A percentile compares a stretch with the other conserved stretches of the same genome.
These are phyloP conservation scores for Microctenopoma lineatum DNA, from an alignment of 2,797 vertebrate species.

Conservation along the genomic window DNA sequence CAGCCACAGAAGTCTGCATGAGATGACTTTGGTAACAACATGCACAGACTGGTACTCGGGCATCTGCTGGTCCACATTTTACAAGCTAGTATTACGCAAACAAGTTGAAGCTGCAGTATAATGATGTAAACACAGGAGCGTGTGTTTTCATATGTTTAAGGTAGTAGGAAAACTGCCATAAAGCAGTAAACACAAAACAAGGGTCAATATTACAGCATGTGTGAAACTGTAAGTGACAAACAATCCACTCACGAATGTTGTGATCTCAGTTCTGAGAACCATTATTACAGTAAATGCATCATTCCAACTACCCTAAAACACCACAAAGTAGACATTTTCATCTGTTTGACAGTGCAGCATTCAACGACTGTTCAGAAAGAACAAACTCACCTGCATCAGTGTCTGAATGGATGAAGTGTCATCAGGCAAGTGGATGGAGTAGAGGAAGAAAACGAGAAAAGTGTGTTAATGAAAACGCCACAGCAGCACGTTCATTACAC, in stretches of 20 bases:
- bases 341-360: background rate
- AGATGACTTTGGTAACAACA: background rate
- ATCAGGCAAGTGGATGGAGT: background rate
- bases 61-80: constrained; percentile 19
- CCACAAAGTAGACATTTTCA: background rate
- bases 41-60: background rate
- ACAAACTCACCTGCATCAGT: constrained; percentile 91
- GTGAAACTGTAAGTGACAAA: background rate
- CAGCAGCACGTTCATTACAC: background rate
- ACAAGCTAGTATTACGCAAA: background rate
- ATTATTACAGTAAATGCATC: no score
- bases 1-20: constrained; percentile 13
- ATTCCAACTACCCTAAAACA: background rate
- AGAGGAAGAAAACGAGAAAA: constrained; percentile 25
- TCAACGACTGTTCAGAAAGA: background rate
- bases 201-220: background rate
- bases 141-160: no score
- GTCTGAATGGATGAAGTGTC: constrained; percentile 80
- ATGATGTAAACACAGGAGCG: background rate
- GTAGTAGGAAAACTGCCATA: background rate
- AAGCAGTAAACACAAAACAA: background rate
- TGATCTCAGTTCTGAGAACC: background rate
- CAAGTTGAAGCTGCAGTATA: background rate
- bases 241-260: background rate
- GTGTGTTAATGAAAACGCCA: constrained; percentile 13